Percentiles rank a stretch among this genome's conserved stretches.
These are phyloP conservation scores for Volucella inanis DNA, from an alignment of 2,888 invertebrate species.

Conservation along the genomic window DNA sequence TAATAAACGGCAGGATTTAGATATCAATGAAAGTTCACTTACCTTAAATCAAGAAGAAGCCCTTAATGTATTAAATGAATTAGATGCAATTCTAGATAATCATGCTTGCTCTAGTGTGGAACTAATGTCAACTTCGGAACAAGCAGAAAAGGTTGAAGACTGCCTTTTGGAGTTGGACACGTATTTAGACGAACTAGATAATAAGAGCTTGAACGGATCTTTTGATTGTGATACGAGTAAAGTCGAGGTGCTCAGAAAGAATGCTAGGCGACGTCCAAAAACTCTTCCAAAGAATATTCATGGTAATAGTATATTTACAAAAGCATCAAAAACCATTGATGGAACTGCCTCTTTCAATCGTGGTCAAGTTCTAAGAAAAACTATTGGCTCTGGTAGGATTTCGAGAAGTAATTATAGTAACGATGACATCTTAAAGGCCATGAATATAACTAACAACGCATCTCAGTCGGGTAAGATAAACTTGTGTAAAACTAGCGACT, in stretches of 20 bases:
- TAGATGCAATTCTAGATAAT: constrained; percentile 80
- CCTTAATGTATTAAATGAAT: constrained; percentile 79
- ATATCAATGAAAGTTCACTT: constrained; percentile 59
- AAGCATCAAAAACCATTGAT: constrained; percentile 31
- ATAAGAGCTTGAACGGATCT: constrained; percentile 64
- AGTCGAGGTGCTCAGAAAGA: constrained; percentile 50
- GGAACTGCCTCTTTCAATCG: constrained; percentile 57
- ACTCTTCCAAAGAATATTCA: constrained; percentile 69
- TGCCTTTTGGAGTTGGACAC: constrained; percentile 85
- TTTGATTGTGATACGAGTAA: constrained; percentile 66
- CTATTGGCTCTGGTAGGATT: constrained; percentile 59
- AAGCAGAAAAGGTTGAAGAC: constrained; percentile 81
- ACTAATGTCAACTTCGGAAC: constrained; percentile 52
- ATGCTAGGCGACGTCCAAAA: constrained; percentile 41
- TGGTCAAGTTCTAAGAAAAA: constrained; percentile 63
- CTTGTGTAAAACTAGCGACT: not conserved
- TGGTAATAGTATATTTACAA: constrained; percentile 44
- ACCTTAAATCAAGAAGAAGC: constrained; percentile 77
- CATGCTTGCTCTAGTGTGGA: constrained; percentile 77
- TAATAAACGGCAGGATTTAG: constrained; percentile 44
- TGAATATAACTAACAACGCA: constrained; percentile 28
- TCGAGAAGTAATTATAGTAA: constrained; percentile 34
- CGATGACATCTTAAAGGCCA: constrained; percentile 37
- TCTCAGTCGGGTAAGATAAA: constrained; percentile 59
- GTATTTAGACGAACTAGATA: constrained; percentile 84